These are phyloP conservation scores for Sinonovacula constricta DNA, from an alignment of 1,140 invertebrate species.

Conservation along the genomic window DNA sequence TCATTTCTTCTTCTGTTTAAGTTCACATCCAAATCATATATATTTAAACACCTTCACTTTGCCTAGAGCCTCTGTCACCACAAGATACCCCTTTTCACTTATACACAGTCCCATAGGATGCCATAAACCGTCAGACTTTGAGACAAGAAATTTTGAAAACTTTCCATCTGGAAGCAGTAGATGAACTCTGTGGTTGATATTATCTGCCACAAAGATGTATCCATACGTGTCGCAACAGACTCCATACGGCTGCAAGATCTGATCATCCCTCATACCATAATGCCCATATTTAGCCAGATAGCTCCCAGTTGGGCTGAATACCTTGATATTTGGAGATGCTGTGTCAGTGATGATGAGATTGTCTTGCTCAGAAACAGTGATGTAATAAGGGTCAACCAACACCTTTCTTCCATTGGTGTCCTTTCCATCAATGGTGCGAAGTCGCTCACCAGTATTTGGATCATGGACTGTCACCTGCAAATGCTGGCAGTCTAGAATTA, in stretches of 20 bases:
- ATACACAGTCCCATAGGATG: constrained; percentile 71
- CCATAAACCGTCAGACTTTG: constrained; percentile 67
- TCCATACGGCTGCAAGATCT: constrained; percentile 73
- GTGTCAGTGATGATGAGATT: constrained; percentile 72
- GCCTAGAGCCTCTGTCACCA: constrained; percentile 71
- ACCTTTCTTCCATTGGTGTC: constrained; percentile 55
- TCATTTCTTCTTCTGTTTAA: too few species aligned
- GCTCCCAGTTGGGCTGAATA: constrained; percentile 62
- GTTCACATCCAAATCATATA: too few species aligned
- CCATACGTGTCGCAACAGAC: constrained; percentile 72
- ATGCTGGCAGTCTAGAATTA: constrained; percentile 71
- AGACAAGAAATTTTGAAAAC: constrained; percentile 67
- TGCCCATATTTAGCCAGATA: constrained; percentile 64
- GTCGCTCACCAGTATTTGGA: constrained; percentile 58
- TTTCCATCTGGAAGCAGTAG: constrained; percentile 71
- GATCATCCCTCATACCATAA: constrained; percentile 67
- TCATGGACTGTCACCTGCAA: constrained; percentile 67
- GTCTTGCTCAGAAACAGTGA: constrained; percentile 60
- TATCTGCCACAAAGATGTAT: constrained; percentile 74
- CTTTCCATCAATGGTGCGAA: constrained; percentile 62
- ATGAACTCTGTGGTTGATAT: constrained; percentile 72
- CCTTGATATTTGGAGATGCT: constrained; percentile 73
- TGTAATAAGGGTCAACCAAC: constrained; percentile 73
- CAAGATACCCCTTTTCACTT: constrained; percentile 63
- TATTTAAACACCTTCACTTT: constrained; percentile 74